A percentile compares a stretch with the other conserved stretches of the same genome.
Evolutionary conservation across 2,888 invertebrate genomes (phyloP).

Genomic region (Tetropium fuscum): DNA sequence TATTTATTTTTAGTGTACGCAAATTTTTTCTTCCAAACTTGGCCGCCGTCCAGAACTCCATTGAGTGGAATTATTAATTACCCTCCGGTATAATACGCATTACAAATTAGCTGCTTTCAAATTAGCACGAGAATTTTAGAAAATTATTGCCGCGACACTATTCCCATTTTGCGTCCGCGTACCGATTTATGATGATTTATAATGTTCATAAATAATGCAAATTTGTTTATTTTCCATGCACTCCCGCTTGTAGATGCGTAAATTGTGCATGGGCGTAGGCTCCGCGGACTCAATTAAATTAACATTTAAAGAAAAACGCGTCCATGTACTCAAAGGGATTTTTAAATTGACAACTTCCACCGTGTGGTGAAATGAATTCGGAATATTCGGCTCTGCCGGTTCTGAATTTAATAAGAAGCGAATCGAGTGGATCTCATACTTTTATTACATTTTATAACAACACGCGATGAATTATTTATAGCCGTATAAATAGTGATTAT

Average conservation of each 20-base stretch:
- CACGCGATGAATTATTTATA: too few relatives aligned
- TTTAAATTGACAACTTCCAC: too few relatives aligned
- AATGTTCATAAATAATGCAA: slow-evolving; percentile 40
- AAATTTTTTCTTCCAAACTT: background rate
- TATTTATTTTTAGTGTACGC: too few relatives aligned
- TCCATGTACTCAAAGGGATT: too few relatives aligned
- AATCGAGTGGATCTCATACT: too few relatives aligned
- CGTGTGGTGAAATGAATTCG: too few relatives aligned
- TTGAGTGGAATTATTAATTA: slow-evolving; percentile 39
- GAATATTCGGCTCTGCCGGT: too few relatives aligned
- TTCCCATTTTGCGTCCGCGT: slow-evolving; percentile 34
- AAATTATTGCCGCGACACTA: slow-evolving; percentile 41
- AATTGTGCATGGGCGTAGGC: slow-evolving; percentile 30
- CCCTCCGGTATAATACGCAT: slow-evolving; percentile 25
- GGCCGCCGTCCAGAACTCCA: slow-evolving; percentile 27
- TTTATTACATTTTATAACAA: too few relatives aligned
- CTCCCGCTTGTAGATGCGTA: slow-evolving; percentile 37
- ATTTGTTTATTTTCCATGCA: slow-evolving; percentile 38
- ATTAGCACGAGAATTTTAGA: slow-evolving; percentile 40
- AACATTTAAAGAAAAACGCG: too few relatives aligned
- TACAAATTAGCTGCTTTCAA: slow-evolving; percentile 38
- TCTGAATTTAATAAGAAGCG: too few relatives aligned
- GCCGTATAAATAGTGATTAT: too few relatives aligned
- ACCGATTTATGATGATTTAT: slow-evolving; percentile 42
- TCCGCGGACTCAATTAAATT: background rate